Evolutionary conservation across 2,888 invertebrate species (phyloP), one percentile per base, ranked within the genome.

Genomic region (Chymomyza caudatula): DNA sequence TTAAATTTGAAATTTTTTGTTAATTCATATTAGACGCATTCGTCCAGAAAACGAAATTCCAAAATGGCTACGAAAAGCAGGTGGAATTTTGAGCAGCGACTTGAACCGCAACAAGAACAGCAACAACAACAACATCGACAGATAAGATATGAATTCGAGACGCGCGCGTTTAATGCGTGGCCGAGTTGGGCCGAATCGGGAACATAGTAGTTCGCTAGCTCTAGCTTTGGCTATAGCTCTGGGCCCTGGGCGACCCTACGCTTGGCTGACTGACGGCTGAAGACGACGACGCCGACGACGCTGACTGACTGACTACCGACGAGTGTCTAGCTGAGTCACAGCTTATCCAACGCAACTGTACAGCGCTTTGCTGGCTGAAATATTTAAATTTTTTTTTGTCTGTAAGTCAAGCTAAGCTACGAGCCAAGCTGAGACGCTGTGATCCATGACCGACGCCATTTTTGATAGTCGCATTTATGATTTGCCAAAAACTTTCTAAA

Each of bases 21-120:
- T 84, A 76, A 82, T 82, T 84, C 82, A 84, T 79, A 82, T 84
- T 84, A 77, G 79, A 60, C 68, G 82, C 82, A 82, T 82, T 82
- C 82, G 82, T 79, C 85, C 82, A 82, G 85, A 82, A 82, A 82
- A 81, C 82, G 70, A 84, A 80, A 80, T 80, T 83, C 76, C 65
- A 80, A 82, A 85, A 82, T 81, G 78, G 77, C 78, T 60, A 58
- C 58, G 65, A 47, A 47, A 17, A 67, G 78, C 81, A 78, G 81
- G 84, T 81, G 81, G 77, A 84, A 80, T 76, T 64, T 25, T 6
- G 66, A 64, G 64, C 70, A 74, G 59, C 44, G 63, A 76, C 66
- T 68, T 69, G 67, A 66, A 37, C 8, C 51, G 54, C 55, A 65
- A 43, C 55, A 25, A 54, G 25, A 17, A 19, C 58, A n/a, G 22